Conservation (phyloP, 2,888 invertebrate genomes). For the Melanophora roralis region DNA sequence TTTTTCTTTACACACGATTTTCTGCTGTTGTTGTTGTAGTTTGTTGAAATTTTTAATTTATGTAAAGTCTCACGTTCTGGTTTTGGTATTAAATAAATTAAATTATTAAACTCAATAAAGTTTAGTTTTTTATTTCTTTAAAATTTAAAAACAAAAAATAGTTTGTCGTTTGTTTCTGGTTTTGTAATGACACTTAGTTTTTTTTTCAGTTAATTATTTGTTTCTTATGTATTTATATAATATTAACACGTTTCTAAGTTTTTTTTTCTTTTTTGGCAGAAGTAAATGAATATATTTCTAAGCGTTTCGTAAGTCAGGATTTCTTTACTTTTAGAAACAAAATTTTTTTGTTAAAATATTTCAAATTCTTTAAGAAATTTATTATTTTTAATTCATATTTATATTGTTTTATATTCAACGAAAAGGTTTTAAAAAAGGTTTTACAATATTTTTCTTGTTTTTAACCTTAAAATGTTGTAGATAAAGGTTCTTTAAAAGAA, state of each 20-base stretch:
- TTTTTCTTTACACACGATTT: conserved; percentile 36
- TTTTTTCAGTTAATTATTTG: conserved; percentile 9
- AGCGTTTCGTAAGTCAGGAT: neutral
- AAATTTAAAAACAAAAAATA: neutral
- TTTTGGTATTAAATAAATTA: conserved; percentile 39
- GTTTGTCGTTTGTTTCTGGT: neutral
- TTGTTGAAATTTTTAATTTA: conserved; percentile 18
- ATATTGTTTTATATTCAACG: too few relatives aligned
- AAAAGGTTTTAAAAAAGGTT: too few relatives aligned
- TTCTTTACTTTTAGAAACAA: neutral
- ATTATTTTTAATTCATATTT: too few relatives aligned
- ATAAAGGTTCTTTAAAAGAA: too few relatives aligned
- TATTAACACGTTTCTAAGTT: conserved; percentile 42
- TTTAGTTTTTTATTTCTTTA: neutral
- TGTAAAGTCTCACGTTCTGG: conserved; percentile 57
- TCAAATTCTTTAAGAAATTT: neutral
- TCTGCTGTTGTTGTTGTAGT: neutral
- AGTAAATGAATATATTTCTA: neutral
- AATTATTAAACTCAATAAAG: conserved; percentile 22
- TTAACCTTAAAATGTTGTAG: too few relatives aligned
- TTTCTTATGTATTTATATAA: neutral
- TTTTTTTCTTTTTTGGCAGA: neutral
- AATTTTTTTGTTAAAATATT: neutral
- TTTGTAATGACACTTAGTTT: conserved; percentile 1
- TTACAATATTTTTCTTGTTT: too few relatives aligned